phyloP scores from a whole-genome alignment of 35 echinoderm and acorn worm genomes.

The Eucidaris tribuloides region DNA sequence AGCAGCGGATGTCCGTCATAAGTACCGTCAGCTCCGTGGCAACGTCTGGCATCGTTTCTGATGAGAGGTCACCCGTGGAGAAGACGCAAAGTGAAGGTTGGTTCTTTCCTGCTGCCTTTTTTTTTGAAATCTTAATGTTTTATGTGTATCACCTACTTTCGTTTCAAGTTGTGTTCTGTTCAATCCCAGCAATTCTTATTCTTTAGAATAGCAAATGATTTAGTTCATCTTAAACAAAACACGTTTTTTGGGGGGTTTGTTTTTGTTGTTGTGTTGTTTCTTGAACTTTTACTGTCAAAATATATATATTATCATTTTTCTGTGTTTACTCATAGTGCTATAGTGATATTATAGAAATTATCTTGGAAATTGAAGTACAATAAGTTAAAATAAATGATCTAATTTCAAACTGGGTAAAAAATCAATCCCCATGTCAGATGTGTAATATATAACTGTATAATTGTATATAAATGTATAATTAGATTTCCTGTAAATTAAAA shows the following conservation, averaged over 20 bases:
- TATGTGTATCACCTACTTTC: neutral
- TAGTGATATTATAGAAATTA: no score
- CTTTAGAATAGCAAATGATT: neutral
- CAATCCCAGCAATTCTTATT: neutral
- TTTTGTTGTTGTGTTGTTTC: neutral
- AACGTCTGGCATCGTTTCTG: slow-evolving; percentile 82
- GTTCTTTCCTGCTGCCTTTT: neutral
- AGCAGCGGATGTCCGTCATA: slow-evolving; percentile 79
- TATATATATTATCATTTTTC: neutral
- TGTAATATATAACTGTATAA: no score
- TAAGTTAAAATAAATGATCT: no score
- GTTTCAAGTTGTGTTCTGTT: neutral
- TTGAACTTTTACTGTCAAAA: neutral
- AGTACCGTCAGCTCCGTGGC: slow-evolving; percentile 81
- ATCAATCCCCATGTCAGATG: no score
- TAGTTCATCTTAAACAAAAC: neutral
- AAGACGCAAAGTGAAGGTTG: slow-evolving; percentile 90
- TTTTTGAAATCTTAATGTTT: neutral
- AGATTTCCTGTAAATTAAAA: no score
- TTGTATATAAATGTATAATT: no score
- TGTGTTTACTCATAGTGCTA: no score
- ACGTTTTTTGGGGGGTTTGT: neutral
- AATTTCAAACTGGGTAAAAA: no score
- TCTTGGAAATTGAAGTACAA: no score
- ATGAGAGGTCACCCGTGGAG: slow-evolving; percentile 67